phyloP scores from a whole-genome alignment of 1,140 invertebrate species.

The Drosophila navojoa region DNA sequence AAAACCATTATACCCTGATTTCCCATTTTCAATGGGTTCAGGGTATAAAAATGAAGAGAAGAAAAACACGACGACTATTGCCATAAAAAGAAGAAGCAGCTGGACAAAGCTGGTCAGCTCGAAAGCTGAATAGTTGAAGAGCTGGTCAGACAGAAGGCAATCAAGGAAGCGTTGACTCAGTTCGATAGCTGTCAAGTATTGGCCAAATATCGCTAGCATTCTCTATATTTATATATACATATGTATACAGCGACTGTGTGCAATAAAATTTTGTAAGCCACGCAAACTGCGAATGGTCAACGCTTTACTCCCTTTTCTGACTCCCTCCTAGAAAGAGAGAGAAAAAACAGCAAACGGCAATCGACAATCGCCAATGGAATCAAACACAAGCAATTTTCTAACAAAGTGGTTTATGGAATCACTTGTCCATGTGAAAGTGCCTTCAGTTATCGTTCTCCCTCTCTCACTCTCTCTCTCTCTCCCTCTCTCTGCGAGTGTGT shows the following conservation, averaged over 20 bases:
- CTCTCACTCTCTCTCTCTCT: no score
- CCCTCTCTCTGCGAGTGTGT: background rate
- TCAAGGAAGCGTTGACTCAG: constrained; percentile 20
- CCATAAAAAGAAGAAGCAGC: constrained; percentile 7
- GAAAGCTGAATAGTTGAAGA: background rate
- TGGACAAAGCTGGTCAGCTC: constrained; percentile 30
- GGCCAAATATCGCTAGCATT: constrained; percentile 28
- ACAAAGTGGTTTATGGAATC: constrained; percentile 34
- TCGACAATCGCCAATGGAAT: constrained; percentile 26
- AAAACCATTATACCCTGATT: no score
- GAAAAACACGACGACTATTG: constrained; percentile 4
- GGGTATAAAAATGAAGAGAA: background rate
- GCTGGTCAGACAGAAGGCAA: constrained; percentile 35
- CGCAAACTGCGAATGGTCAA: constrained; percentile 5
- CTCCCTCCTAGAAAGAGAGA: background rate
- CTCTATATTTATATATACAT: background rate
- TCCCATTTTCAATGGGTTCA: no score
- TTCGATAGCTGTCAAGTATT: constrained; percentile 28
- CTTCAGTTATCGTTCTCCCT: background rate
- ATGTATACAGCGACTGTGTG: background rate
- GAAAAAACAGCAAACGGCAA: constrained; percentile 4
- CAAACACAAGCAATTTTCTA: constrained; percentile 37
- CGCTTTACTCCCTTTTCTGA: background rate
- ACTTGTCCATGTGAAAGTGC: constrained; percentile 7
- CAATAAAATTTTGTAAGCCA: constrained; percentile 32